These are phyloP conservation scores for Drosophila stalkeri DNA, from an alignment of 2,888 invertebrate species.

Conservation along the genomic window DNA sequence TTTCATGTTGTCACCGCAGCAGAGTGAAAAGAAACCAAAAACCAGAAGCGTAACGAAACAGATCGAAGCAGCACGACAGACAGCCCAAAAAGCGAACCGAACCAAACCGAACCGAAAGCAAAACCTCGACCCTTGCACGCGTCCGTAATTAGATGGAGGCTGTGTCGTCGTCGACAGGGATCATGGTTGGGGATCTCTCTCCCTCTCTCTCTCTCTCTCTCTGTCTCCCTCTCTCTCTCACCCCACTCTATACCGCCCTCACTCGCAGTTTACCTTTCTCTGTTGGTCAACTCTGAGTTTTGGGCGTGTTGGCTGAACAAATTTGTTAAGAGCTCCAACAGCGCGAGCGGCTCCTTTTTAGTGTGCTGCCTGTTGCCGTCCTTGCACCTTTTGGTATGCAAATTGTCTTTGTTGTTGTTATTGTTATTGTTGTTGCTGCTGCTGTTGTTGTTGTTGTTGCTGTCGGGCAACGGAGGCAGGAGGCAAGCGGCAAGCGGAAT, in stretches of 20 bases:
- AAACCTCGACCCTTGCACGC: conserved; percentile 71
- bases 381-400: conserved; percentile 71
- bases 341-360: conserved; percentile 83
- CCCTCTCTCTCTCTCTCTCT: neutral
- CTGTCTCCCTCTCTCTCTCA: neutral
- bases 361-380: conserved; percentile 52
- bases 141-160: conserved; percentile 77
- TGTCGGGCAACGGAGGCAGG: conserved; percentile 29
- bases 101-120: conserved; percentile 24
- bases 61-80: conserved; percentile 72
- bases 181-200: conserved; percentile 19
- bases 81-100: conserved; percentile 29
- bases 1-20: conserved; percentile 75
- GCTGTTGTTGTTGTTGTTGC: neutral
- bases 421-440: neutral
- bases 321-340: conserved; percentile 84
- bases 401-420: conserved; percentile 61
- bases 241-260: neutral
- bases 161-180: conserved; percentile 25
- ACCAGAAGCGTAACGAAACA: conserved; percentile 84
- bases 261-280: neutral
- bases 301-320: conserved; percentile 83
- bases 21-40: conserved; percentile 78
- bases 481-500: conserved; percentile 61
- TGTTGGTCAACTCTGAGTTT: conserved; percentile 15